phyloP scores from a whole-genome alignment of 2,797 vertebrate genomes.

The Acipenser oxyrinchus region DNA sequence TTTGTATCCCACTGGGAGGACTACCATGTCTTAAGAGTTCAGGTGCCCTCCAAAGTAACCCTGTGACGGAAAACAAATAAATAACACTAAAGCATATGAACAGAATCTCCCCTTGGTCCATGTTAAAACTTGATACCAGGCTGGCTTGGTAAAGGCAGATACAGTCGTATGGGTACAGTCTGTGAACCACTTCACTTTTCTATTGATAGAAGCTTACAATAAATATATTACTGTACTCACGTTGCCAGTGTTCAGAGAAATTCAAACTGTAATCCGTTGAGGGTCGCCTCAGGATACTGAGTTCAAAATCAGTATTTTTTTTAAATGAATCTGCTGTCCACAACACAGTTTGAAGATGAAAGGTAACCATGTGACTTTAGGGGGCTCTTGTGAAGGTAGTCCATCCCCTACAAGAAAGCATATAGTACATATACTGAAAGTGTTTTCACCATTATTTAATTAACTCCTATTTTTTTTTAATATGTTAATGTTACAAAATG shows the following conservation, averaged over 20 bases:
- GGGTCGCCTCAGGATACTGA: slow-evolving; percentile 24
- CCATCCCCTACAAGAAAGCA: slow-evolving; percentile 28
- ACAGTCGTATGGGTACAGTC: background rate
- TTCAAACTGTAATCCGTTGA: background rate
- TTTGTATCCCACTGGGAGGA: slow-evolving; percentile 32
- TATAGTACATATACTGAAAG: too few relatives aligned
- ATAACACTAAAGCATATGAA: background rate
- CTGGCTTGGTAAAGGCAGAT: background rate
- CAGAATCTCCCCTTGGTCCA: background rate
- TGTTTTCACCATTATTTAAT: too few relatives aligned
- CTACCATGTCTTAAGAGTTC: slow-evolving; percentile 31
- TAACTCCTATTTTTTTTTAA: too few relatives aligned
- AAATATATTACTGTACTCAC: slow-evolving; percentile 21
- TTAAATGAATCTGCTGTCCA: slow-evolving; percentile 37
- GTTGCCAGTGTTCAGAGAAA: slow-evolving; percentile 16
- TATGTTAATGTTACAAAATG: too few relatives aligned
- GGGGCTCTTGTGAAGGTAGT: slow-evolving; percentile 32
- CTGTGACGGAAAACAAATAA: slow-evolving; percentile 15
- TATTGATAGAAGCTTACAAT: background rate
- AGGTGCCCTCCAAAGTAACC: slow-evolving; percentile 34
- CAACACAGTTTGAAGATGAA: slow-evolving; percentile 37
- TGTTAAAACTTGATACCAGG: background rate
- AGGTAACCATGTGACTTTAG: slow-evolving; percentile 31
- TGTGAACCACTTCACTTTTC: background rate
- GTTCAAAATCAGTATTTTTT: slow-evolving; percentile 37